Evolutionary conservation across 2,113 vertebrate species (phyloP).

Genomic region (Plecotus auritus): DNA sequence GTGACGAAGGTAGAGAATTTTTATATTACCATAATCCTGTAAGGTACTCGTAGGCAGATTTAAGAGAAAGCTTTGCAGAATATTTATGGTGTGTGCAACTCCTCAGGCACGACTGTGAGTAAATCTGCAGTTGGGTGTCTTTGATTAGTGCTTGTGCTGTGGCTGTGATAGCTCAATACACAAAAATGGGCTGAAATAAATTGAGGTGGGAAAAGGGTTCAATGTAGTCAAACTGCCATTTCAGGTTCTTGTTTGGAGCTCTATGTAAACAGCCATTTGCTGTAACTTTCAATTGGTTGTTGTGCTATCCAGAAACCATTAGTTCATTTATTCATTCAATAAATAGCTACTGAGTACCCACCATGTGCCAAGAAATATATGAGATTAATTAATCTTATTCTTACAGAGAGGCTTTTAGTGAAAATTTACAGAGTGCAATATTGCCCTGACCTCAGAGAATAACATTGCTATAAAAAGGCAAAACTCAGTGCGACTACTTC

Average conservation of each 20-base stretch:
- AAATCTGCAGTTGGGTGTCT: neutral
- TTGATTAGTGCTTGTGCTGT: neutral
- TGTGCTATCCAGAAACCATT: neutral
- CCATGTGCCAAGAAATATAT: neutral
- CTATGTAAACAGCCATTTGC: neutral
- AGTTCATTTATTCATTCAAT: slow-evolving; percentile 20
- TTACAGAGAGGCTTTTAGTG: neutral
- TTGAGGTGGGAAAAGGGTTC: neutral
- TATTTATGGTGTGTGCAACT: slow-evolving; percentile 1
- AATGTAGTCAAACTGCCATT: neutral
- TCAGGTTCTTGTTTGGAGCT: neutral
- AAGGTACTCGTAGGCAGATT: slow-evolving; percentile 11
- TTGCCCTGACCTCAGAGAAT: neutral
- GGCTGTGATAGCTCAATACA: neutral
- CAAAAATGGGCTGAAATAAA: neutral
- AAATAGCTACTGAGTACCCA: neutral
- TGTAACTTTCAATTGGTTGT: neutral
- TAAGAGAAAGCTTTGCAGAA: neutral
- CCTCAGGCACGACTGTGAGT: neutral
- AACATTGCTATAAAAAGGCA: neutral
- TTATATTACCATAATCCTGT: slow-evolving; percentile 65
- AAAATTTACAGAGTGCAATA: slow-evolving; percentile 1
- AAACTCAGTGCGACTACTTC: neutral
- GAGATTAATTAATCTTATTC: neutral
- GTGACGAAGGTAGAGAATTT: slow-evolving; percentile 60